phyloP scores from a whole-genome alignment of 2,113 vertebrate species.

The Heterotilapia buettikoferi region DNA sequence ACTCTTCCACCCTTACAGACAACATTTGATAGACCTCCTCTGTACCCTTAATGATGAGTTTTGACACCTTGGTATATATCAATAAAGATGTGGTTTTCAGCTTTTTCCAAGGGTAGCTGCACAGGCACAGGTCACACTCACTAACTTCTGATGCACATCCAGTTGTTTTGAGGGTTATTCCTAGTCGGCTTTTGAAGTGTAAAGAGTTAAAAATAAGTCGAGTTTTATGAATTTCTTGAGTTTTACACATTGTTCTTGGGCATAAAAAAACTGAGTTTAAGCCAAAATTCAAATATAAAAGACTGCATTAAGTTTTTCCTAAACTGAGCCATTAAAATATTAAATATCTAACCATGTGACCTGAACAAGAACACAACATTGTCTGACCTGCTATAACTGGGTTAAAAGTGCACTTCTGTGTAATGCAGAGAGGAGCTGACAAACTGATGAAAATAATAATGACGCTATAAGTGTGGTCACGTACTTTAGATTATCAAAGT shows the following conservation, averaged over 20 bases:
- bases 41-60: no score
- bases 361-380: neutral
- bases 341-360: neutral
- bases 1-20: neutral
- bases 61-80: neutral
- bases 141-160: neutral
- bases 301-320: neutral
- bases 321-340: neutral
- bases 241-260: neutral
- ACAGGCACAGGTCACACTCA: neutral
- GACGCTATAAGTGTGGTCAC: neutral
- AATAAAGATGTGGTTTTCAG: neutral
- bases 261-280: neutral
- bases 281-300: neutral
- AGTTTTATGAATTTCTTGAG: neutral
- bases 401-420: neutral
- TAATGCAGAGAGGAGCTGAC: neutral
- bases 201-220: neutral
- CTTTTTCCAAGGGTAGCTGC: neutral
- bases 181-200: neutral
- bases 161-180: neutral
- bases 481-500: neutral
- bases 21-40: neutral
- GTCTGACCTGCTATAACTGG: neutral
- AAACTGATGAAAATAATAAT: neutral